Percentiles rank a stretch among this genome's conserved stretches.
Conservation (phyloP, 2,797 vertebrate genomes). For the Limnodromus scolopaceus region DNA sequence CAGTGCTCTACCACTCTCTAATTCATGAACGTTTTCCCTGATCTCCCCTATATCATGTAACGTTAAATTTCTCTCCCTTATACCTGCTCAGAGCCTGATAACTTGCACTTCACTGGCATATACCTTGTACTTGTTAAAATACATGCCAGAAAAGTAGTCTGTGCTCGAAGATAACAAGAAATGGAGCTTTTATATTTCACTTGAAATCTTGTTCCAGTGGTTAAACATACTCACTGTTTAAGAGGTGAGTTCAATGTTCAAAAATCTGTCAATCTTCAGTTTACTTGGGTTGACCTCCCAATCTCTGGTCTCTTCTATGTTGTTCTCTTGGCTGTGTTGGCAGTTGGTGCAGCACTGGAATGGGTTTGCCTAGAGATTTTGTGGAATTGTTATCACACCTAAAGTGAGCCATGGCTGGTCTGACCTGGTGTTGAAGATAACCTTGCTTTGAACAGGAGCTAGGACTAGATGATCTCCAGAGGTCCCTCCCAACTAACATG, state of each 20-base stretch:
- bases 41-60: not conserved
- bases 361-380: not conserved
- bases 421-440: not conserved
- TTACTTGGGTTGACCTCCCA: not conserved
- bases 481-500: not conserved
- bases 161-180: not conserved
- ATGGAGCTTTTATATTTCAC: not conserved
- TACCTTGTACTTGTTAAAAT: not conserved
- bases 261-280: not conserved
- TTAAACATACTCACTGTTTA: not conserved
- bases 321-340: not conserved
- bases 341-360: not conserved
- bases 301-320: not conserved
- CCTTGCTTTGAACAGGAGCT: not conserved
- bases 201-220: not conserved
- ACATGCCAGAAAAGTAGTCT: not conserved
- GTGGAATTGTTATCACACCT: not conserved
- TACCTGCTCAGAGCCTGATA: not conserved
- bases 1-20: too few species aligned
- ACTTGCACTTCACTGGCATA: not conserved
- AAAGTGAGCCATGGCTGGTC: not conserved
- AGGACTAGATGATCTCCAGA: not conserved
- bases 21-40: not conserved
- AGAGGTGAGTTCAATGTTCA: not conserved
- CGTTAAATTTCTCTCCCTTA: not conserved